phyloP scores from a whole-genome alignment of 2,113 vertebrate species.

The Sorex araneus region DNA sequence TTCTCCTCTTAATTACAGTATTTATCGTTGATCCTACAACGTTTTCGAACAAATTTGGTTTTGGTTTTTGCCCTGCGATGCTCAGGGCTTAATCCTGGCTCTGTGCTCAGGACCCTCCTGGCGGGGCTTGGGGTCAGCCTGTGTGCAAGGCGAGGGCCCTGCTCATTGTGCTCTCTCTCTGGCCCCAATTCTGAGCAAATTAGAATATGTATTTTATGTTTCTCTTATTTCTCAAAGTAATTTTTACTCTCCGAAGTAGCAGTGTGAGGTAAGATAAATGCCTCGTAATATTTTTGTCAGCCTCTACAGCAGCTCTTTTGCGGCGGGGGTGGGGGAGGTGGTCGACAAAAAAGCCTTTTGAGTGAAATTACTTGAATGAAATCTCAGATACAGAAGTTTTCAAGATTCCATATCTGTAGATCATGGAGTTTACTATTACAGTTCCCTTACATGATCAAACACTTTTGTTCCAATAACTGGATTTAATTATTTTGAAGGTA shows the following conservation, averaged over 20 bases:
- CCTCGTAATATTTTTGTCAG: constrained; percentile 16
- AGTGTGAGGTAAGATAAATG: not conserved
- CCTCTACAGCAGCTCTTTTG: constrained; percentile 9
- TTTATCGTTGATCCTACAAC: not conserved
- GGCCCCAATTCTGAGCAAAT: not conserved
- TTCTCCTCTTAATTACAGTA: not conserved
- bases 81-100: too few relatives aligned
- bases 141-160: too few relatives aligned
- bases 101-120: too few relatives aligned
- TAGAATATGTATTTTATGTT: not conserved
- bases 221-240: constrained; percentile 37
- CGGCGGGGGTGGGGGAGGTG: too few relatives aligned
- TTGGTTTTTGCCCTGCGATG: too few relatives aligned
- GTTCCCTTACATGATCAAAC: constrained; percentile 50
- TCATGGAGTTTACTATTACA: constrained; percentile 23
- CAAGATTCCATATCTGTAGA: not conserved
- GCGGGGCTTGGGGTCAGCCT: too few relatives aligned
- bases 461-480: constrained; percentile 19
- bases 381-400: not conserved
- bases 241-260: constrained; percentile 56
- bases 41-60: not conserved
- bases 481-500: constrained; percentile 33
- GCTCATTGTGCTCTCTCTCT: not conserved
- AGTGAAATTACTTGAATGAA: constrained; percentile 54
- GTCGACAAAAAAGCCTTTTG: not conserved